Percentiles rank a stretch among this genome's conserved stretches.
Evolutionary conservation across 1,140 invertebrate genomes (phyloP).

Genomic region (Drosophila neocordata): DNA sequence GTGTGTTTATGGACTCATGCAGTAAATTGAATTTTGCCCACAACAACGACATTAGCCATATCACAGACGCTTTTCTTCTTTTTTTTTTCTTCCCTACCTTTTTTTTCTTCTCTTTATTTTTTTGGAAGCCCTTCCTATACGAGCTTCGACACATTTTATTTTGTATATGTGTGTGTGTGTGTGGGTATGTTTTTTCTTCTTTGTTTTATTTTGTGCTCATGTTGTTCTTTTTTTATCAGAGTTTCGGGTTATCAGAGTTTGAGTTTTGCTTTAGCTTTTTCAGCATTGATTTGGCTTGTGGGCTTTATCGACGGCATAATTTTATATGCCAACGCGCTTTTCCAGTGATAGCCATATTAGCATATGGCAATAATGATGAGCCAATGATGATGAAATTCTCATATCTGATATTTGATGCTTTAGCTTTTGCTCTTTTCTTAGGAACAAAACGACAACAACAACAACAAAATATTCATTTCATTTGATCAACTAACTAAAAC

Average conservation of each 20-base stretch:
- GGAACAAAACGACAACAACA: neutral
- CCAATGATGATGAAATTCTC: conserved; percentile 1
- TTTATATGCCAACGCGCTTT: conserved; percentile 52
- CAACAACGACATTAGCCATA: conserved; percentile 78
- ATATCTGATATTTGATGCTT: conserved; percentile 4
- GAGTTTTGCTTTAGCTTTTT: neutral
- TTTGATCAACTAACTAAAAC: conserved; percentile 4
- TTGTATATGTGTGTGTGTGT: conserved; percentile 19
- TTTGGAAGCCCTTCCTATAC: neutral
- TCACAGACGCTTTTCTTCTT: conserved; percentile 33
- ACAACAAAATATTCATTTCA: neutral
- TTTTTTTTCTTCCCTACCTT: neutral
- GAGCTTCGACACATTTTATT: conserved; percentile 31
- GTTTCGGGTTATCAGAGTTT: neutral
- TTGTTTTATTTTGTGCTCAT: conserved; percentile 18
- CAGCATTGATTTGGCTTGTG: conserved; percentile 15
- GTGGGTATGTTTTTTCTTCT: conserved; percentile 16
- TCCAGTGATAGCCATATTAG: conserved; percentile 40
- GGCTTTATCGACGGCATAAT: conserved; percentile 43
- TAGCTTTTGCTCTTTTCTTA: neutral
- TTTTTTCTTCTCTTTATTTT: neutral
- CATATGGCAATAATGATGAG: conserved; percentile 44
- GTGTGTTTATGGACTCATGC: conserved; percentile 70
- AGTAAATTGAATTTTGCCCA: conserved; percentile 80
- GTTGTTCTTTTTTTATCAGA: neutral